Evolutionary conservation across 92 coral and sea anemone species (phyloP), one percentile per base, ranked within the genome.

Genomic region (Zoanthus sansibaricus): DNA sequence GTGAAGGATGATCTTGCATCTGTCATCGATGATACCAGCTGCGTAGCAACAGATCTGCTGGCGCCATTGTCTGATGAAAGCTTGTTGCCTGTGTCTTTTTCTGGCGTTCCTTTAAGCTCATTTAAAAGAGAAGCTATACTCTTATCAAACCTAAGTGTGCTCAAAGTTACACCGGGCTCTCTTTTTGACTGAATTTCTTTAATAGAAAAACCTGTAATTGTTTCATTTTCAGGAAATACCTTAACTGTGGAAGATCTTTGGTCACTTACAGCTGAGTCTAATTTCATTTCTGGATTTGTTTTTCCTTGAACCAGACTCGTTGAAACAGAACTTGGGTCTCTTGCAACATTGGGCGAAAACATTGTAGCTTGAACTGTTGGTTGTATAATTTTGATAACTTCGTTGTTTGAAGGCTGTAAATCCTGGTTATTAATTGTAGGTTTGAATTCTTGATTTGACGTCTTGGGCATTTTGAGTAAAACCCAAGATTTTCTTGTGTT

Each of bases 401-500:
- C 93, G 71, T 79, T 44, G 37, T 37, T 42, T 46, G 73, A 25
- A 79, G 84, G 72, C 66, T 92, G 82, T 14, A 75, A 21, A 11
- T 88, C 88, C 31, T 67, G 76, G 45, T 91, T 78, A 33, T 91
- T 21, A 18, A 72, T 91, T 25, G 74, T 88, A 0, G 58, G 89
- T 59, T 87, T 87, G 62, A 51, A 51, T 9, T 88, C 83, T 46
- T 49, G 47, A 10, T 79, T 87, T 75, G 85, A 79, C 17, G 82
- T 51, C 84, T 93, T 93, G 13, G 98, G 99, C 91, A 97, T 94
- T 82, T 95, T 95, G 55, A 97, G 84, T 32, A 97, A 91, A 80
- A 97, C 99, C 99, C 99, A 97, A 45, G 99, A 97, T 74, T 97
- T 97, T 76, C 98, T 91, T 20, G 92, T 85, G 14, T 98, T 98